phyloP scores from a whole-genome alignment of 2,797 vertebrate genomes.

The Threskiornis aethiopicus region DNA sequence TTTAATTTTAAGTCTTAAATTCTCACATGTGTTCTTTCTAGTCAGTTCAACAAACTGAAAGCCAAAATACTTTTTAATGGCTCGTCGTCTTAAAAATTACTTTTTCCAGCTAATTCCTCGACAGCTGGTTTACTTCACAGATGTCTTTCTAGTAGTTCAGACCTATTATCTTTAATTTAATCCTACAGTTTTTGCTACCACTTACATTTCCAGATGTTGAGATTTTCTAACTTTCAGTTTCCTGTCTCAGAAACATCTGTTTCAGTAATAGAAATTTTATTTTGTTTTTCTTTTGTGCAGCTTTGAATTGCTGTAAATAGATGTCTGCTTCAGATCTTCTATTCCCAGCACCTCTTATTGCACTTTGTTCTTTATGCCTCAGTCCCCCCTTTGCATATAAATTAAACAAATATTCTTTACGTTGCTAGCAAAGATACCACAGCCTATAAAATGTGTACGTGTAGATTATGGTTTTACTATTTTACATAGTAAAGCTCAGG shows the following conservation, averaged over 20 bases:
- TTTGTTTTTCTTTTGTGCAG: constrained; percentile 17
- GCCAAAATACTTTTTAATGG: background rate
- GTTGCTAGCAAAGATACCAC: background rate
- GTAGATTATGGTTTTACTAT: background rate
- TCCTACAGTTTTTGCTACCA: background rate
- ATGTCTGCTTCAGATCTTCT: background rate
- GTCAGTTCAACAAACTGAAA: background rate
- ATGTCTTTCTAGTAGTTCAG: background rate
- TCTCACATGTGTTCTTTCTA: background rate
- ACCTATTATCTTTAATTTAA: background rate
- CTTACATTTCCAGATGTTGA: constrained; percentile 25
- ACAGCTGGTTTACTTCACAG: background rate
- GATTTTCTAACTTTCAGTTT: background rate
- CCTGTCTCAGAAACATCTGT: constrained; percentile 9
- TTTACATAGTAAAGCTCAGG: background rate
- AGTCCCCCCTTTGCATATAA: background rate
- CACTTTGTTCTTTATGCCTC: background rate
- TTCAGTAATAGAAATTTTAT: constrained; percentile 25
- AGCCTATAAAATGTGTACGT: background rate
- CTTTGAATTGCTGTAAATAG: constrained; percentile 17
- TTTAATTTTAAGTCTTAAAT: background rate
- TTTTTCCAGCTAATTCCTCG: background rate
- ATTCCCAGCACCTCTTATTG: background rate
- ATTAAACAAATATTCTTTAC: constrained; percentile 15
- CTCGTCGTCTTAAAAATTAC: background rate